These are phyloP conservation scores for Hemaris fuciformis DNA, from an alignment of 2,888 invertebrate species.

Conservation along the genomic window DNA sequence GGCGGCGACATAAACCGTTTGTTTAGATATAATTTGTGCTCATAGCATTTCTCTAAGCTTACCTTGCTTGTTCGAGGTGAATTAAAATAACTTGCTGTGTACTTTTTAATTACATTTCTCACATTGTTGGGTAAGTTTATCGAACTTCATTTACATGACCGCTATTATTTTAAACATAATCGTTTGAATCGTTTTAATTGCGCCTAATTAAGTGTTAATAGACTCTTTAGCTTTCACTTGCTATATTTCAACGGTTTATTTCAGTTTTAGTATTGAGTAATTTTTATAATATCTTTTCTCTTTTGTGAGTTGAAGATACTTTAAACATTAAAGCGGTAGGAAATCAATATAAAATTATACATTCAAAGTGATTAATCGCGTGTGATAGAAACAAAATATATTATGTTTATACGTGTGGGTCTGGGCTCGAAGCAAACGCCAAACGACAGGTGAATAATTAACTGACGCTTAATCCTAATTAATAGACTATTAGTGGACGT, in stretches of 20 bases:
- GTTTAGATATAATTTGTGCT: not conserved
- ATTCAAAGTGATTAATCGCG: not conserved
- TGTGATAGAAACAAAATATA: slow-evolving; percentile 13
- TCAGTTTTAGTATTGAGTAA: too few species aligned
- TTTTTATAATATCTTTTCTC: too few species aligned
- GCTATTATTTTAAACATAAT: not conserved
- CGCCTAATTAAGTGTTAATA: not conserved
- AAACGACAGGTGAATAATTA: slow-evolving; percentile 65
- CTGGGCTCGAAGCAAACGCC: slow-evolving; percentile 41
- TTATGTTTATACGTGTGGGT: slow-evolving; percentile 6
- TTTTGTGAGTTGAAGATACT: too few species aligned
- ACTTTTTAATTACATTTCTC: not conserved
- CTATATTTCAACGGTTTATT: too few species aligned
- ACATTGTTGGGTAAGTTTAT: not conserved
- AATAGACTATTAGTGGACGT: slow-evolving; percentile 72
- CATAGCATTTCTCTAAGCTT: not conserved
- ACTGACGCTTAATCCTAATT: slow-evolving; percentile 71
- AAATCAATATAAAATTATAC: not conserved
- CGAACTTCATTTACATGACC: not conserved
- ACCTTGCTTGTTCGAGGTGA: not conserved
- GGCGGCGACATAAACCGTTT: slow-evolving; percentile 31
- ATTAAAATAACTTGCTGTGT: not conserved
- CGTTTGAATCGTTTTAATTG: not conserved
- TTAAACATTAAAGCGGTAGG: not conserved
- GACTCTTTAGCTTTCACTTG: too few species aligned